Base-by-base conservation (phyloP, 2,888 invertebrate species). In the Embidobia sp. region DNA sequence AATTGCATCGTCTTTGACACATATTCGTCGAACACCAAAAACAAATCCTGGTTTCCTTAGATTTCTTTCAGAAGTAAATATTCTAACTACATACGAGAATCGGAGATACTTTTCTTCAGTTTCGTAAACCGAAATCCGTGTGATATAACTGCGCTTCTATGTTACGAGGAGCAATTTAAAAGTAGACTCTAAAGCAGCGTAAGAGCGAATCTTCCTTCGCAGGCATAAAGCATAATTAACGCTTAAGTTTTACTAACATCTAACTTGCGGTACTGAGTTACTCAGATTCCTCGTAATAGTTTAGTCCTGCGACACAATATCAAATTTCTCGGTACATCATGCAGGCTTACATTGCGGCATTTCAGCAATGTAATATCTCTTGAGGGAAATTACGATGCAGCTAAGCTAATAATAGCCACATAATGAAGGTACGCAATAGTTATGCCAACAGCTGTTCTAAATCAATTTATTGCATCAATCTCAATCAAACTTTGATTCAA, bases 311-410 rank as follows among this genome's bases (percentile, higher is more conserved):
- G 72, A 73, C 67, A 69, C 73, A 73, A 77, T 77, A 77, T 73
- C 77, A 73, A 73, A 73, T 77, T 77, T 77, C 73, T 77, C 73
- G 72, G 69, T 77, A 69, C 77, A 63, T 77, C 73, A 73, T 73
- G 63, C 59, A 69, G 40, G 77, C 77, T 77, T 77, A 64, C 78
- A 69, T 74, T 78, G 73, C 63, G 73, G 77, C 26, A 78, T 78
- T 70, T 78, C 78, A 74, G 78, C 78, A 74, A 74, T 78, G 78
- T 74, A 78, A 78, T 78, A 78, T 78, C 78, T 78, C 78, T 78
- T 74, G 74, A 67, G 74, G 73, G 74, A 74, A 78, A 78, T 78
- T 78, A 74, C 78, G 40, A 70, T 74, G 74, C 74, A 74, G 70
- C 74, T 64, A 70, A 78, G 74, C 70, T 77, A 77, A 77, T 77